Evolutionary conservation across 2,888 invertebrate species (phyloP).

Genomic region (Noctua janthina): DNA sequence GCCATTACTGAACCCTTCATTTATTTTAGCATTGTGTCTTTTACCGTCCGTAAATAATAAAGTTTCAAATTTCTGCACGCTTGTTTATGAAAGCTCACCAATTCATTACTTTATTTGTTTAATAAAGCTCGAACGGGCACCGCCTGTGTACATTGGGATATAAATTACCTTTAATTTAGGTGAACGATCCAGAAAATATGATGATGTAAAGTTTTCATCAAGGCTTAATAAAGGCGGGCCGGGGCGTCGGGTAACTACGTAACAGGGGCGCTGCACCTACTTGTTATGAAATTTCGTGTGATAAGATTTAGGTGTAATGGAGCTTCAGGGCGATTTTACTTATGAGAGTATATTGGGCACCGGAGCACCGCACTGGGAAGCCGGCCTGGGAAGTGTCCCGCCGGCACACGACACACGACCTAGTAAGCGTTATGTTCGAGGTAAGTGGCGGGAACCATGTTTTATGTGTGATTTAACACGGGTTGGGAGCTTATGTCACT

Average conservation of each 20-base stretch:
- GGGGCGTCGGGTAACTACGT: constrained; percentile 66
- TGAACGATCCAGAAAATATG: constrained; percentile 88
- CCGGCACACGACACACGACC: constrained; percentile 38
- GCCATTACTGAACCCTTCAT: constrained; percentile 71
- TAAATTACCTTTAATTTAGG: constrained; percentile 89
- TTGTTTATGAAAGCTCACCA: constrained; percentile 84
- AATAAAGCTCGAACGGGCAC: constrained; percentile 86
- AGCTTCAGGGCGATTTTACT: constrained; percentile 59
- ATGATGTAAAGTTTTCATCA: constrained; percentile 88
- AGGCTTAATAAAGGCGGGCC: constrained; percentile 80
- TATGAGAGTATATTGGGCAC: constrained; percentile 54
- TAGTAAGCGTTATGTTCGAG: constrained; percentile 56
- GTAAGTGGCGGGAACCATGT: constrained; percentile 50
- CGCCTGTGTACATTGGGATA: constrained; percentile 83
- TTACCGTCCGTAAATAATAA: constrained; percentile 81
- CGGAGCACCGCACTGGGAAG: constrained; percentile 19
- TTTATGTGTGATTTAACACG: constrained; percentile 64
- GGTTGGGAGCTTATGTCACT: constrained; percentile 54
- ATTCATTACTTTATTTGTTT: constrained; percentile 89
- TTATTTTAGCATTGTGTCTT: constrained; percentile 76
- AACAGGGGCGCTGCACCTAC: constrained; percentile 70
- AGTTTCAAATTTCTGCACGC: constrained; percentile 83
- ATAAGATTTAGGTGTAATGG: constrained; percentile 61
- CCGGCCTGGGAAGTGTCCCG: constrained; percentile 31
- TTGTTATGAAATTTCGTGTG: constrained; percentile 72